Conservation (phyloP, 2,888 invertebrate species). For the Matsumyia berberina region DNA sequence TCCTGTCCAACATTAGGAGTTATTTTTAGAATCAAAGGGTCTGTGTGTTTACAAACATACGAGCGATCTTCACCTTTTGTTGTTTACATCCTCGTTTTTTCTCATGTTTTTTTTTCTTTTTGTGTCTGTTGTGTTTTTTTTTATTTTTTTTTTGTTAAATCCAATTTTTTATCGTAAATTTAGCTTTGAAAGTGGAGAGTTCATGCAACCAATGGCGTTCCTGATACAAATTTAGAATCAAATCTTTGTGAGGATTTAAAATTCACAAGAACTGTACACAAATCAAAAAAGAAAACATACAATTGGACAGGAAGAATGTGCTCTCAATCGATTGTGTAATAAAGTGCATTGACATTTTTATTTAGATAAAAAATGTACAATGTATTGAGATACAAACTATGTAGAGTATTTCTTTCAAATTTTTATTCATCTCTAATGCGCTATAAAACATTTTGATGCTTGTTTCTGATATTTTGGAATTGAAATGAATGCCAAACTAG, state of each 20-base stretch:
- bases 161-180: conserved; percentile 25
- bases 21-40: conserved; percentile 65
- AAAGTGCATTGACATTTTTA: too few species aligned
- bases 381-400: too few species aligned
- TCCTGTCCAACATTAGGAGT: conserved; percentile 15
- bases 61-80: conserved; percentile 40
- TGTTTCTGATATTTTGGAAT: too few species aligned
- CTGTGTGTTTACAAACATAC: conserved; percentile 61
- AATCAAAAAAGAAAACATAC: neutral
- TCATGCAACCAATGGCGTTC: neutral
- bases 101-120: neutral
- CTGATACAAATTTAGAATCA: conserved; percentile 7
- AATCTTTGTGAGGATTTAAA: neutral
- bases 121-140: neutral
- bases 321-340: neutral
- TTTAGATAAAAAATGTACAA: too few species aligned
- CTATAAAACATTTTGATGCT: too few species aligned
- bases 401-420: too few species aligned
- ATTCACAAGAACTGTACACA: neutral
- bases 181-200: conserved; percentile 6
- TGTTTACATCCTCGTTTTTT: conserved; percentile 29
- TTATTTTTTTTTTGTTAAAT: neutral
- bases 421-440: too few species aligned
- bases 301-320: neutral
- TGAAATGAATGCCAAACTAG: too few species aligned